Evolutionary conservation across 2,888 invertebrate genomes (phyloP), one percentile per base, ranked within the genome.

Genomic region (Acronicta leporina): DNA sequence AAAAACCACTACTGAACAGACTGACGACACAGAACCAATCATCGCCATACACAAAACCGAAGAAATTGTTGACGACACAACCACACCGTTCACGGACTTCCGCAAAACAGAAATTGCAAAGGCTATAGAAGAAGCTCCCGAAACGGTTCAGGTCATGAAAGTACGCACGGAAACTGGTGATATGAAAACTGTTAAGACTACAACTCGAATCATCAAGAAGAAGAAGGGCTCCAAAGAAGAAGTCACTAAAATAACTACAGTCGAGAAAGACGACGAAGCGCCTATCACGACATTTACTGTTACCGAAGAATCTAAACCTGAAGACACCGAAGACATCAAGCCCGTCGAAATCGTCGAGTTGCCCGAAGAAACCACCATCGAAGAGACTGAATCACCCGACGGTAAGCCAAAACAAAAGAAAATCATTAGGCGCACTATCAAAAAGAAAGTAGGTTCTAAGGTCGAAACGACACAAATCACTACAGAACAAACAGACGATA

Each of bases 351-450:
- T 68, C 8, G 25, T 75, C 0, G 79, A 81, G 11, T 55, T 82
- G 20, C 81, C 84, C 0, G 84, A 82, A 45, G 75, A 79, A 25
- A 82, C 86, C 0, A 67, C 77, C 0, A 69, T 85, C 6, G 87
- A 91, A 63, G 92, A 94, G 62, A 74, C 87, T 0, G 80, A 87
- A 7, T 55, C 73, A 8, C 69, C 73, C 0, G 79, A 80, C 20
- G 79, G 81, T 71, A 80, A 77, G 79, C 73, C 63, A 2, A 66
- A 59, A 10, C 77, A 73, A 54, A 83, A 75, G 60, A 87, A 73
- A 4, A 66, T 78, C 8, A 82, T 80, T 48, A 83, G 80, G 58
- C 62, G 85, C 5, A 73, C 72, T 0, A 81, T 87, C 13, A 86
- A 83, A 60, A 84, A 82, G 63, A 82, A 81, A 41, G 68, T 75